Evolutionary conservation across 2,797 vertebrate species (phyloP), one percentile per base, ranked within the genome.

Genomic region (Helicolenus hilgendorfi): DNA sequence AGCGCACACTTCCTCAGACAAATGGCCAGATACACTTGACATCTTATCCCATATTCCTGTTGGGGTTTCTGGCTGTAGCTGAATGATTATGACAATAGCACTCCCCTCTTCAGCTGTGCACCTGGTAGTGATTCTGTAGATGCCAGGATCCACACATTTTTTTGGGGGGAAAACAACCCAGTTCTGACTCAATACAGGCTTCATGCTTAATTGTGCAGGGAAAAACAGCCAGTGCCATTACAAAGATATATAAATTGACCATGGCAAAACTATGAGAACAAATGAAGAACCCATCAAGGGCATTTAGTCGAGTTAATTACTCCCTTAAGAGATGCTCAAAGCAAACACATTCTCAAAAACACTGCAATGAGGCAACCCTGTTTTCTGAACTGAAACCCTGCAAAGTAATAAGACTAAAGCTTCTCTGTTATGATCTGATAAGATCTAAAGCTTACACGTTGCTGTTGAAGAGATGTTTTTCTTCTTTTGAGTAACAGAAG

Each of bases 11-110:
- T 88, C 74, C 77, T 80, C 82, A 65, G 79, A 88, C 82, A 88
- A 79, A 88, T 67, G 67, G 71, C 73, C 80, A 76, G 77, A 79
- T 62, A 26, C 72, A 55, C 82, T 90, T 72, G 82, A 89, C 77
- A 67, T 91, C 64, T 45, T 27, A 63, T 83, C 62, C 74, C 7
- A 60, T 53, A 56, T 62, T 79, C 72, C 58, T 77, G n/a, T 22
- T 29, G 67, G 26, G 36, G 2, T 71, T 82, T 74, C 53, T 68
- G 59, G 33, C 53, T n/a, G 59, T 27, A 81, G 72, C 35, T 85
- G 63, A 91, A 82, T 83, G 87, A 86, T 89, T 78, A 85, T 82
- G 72, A 84, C 83, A 74, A 38, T 11, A 72, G 38, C 22, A 33
- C 29, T 85, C 74, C 69, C 75, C 18, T 78, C 53, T 74, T 53